Base-by-base conservation (phyloP, 2,113 vertebrate genomes). In the Galemys pyrenaicus region DNA sequence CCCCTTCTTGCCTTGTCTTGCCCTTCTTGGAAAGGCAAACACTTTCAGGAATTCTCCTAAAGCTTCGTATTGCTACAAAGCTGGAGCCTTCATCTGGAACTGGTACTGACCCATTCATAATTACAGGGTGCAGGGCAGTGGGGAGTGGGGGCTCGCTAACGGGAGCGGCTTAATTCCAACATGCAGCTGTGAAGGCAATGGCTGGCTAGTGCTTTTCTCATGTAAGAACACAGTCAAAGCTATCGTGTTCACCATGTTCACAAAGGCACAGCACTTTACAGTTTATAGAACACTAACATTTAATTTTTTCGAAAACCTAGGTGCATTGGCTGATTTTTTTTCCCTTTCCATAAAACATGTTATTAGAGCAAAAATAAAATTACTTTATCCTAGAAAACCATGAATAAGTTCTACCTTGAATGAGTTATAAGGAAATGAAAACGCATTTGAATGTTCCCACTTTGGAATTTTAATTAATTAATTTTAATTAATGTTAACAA, bases 21-120 rank as follows among this genome's bases (percentile, higher is more conserved):
- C 62, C 62, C 65, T 92, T 94, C 91, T 65, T 39, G 67, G 90
- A 92, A 89, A 96, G 79, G 71, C 74, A 49, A 87, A 30, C 12
- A n/a, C 86, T 82, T 54, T 64, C 44, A 49, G 93, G 93, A 81
- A 37, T 82, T 41, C 80, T 74, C 28, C 24, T 22, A 20, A n/a
- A 49, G 60, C 37, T 37, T 60, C 0, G 0, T 10, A 30, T 87
- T 80, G 71, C 54, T 60, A 1, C 41, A 2, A 30, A 88, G 75
- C 89, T 37, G 0, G 5, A 67, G 71, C 13, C 92, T 83, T 70
- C 91, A 1, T 51, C 62, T 58, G 88, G 78, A 78, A 62, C 9
- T 44, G 87, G 68, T 75, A 32, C 92, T 79, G 85, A 78, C 78
- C 94, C 62, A 6, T 39, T 77, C 73, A 20, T 85, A 65, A 87